Evolutionary conservation across 2,113 vertebrate genomes (phyloP).

Genomic region (Lampris incognitus): DNA sequence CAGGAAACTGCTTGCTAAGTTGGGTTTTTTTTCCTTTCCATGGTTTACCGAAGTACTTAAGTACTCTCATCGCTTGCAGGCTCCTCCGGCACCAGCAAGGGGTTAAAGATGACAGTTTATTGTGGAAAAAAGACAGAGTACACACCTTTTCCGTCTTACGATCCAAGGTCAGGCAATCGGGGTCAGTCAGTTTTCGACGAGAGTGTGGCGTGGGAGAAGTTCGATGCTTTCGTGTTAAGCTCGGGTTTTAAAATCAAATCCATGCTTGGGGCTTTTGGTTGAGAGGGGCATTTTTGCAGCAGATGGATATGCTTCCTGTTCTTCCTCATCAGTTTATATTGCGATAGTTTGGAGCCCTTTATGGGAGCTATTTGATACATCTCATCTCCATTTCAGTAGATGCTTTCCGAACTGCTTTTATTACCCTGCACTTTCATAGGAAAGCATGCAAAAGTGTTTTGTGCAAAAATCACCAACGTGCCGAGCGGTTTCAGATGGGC

Average conservation of each 20-base stretch:
- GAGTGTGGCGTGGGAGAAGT: not conserved
- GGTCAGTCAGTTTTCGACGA: slow-evolving; percentile 3
- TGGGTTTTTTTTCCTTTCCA: slow-evolving; percentile 60
- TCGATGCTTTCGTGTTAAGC: slow-evolving; percentile 4
- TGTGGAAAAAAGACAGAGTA: slow-evolving; percentile 44
- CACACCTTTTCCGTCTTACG: not conserved
- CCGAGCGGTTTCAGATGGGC: too few relatives aligned
- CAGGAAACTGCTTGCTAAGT: slow-evolving; percentile 70
- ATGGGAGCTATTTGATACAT: too few relatives aligned
- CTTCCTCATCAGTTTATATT: not conserved
- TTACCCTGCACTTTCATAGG: not conserved
- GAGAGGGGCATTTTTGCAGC: too few relatives aligned
- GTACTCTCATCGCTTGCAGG: slow-evolving; percentile 21
- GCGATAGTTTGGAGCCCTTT: not conserved
- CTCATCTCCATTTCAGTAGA: not conserved
- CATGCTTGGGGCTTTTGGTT: not conserved
- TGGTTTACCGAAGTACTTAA: slow-evolving; percentile 54
- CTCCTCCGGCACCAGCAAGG: slow-evolving; percentile 39
- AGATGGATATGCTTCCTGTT: not conserved
- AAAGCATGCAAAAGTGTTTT: too few relatives aligned
- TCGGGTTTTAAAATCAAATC: slow-evolving; percentile 25
- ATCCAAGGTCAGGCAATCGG: slow-evolving; percentile 24
- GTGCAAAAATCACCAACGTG: too few relatives aligned
- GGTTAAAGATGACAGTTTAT: slow-evolving; percentile 59
- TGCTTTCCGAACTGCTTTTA: not conserved